phyloP scores from a whole-genome alignment of 2,888 invertebrate genomes.

The Drepanosiphum platanoidis region DNA sequence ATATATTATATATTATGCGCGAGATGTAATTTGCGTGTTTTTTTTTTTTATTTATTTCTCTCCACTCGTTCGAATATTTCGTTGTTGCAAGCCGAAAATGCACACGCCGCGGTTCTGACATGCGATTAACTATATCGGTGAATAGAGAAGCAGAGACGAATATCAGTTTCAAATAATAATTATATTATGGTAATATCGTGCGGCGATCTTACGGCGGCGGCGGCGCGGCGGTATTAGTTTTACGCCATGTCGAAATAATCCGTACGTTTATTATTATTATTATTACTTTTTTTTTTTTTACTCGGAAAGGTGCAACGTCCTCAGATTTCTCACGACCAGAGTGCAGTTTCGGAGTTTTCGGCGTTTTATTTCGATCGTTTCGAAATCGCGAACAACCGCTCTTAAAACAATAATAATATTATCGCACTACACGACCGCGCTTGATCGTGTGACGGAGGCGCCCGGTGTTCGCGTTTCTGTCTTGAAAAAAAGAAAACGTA shows the following conservation, averaged over 20 bases:
- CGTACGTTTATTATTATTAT: too few species aligned
- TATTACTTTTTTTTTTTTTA: not conserved
- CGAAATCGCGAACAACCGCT: not conserved
- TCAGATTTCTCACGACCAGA: not conserved
- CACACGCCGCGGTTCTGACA: not conserved
- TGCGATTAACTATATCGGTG: not conserved
- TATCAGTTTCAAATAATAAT: not conserved
- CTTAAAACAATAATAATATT: too few species aligned
- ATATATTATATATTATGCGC: too few species aligned
- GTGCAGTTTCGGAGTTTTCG: not conserved
- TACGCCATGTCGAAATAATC: not conserved
- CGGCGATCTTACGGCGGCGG: not conserved
- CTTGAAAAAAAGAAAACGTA: not conserved
- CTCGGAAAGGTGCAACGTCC: not conserved
- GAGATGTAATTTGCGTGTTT: too few species aligned
- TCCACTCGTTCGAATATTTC: not conserved
- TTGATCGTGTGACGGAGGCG: not conserved
- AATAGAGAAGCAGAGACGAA: not conserved
- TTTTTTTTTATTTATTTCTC: not conserved
- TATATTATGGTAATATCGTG: not conserved
- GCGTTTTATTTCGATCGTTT: not conserved
- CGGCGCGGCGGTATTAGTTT: not conserved
- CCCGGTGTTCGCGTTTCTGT: not conserved
- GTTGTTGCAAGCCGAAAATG: not conserved
- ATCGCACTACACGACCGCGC: too few species aligned